Evolutionary conservation across 1,140 invertebrate species (phyloP).

Genomic region (Varroa destructor): DNA sequence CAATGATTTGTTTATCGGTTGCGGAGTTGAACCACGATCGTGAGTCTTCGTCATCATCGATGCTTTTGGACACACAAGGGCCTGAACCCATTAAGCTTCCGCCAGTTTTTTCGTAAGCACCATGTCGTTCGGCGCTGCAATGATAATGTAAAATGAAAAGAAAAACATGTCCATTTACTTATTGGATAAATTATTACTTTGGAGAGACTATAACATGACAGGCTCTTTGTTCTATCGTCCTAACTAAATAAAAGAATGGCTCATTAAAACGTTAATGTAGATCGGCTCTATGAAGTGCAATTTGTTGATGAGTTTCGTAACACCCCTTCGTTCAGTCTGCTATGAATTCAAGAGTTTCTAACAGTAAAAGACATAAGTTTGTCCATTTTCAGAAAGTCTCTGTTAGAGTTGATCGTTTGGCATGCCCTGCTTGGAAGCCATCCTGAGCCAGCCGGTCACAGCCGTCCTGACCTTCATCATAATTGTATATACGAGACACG

Average conservation of each 20-base stretch:
- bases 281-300: too few species aligned
- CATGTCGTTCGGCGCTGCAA: not conserved
- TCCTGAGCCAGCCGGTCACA: conserved; percentile 39
- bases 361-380: too few species aligned
- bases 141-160: not conserved
- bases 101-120: conserved; percentile 3
- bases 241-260: too few species aligned
- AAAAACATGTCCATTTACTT: not conserved
- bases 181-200: too few species aligned
- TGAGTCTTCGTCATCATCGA: conserved; percentile 14
- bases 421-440: conserved; percentile 35
- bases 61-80: conserved; percentile 19
- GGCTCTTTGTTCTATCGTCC: too few species aligned
- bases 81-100: not conserved
- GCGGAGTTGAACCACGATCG: conserved; percentile 16
- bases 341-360: too few species aligned
- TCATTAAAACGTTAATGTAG: too few species aligned
- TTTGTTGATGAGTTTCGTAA: too few species aligned
- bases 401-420: too few species aligned
- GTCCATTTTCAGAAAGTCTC: too few species aligned
- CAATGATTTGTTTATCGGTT: not conserved
- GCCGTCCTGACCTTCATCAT: conserved; percentile 36
- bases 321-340: too few species aligned
- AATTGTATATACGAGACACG: conserved; percentile 34
- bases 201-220: too few species aligned